Conservation (phyloP, 1,140 invertebrate genomes). For the Magallana gigas region DNA sequence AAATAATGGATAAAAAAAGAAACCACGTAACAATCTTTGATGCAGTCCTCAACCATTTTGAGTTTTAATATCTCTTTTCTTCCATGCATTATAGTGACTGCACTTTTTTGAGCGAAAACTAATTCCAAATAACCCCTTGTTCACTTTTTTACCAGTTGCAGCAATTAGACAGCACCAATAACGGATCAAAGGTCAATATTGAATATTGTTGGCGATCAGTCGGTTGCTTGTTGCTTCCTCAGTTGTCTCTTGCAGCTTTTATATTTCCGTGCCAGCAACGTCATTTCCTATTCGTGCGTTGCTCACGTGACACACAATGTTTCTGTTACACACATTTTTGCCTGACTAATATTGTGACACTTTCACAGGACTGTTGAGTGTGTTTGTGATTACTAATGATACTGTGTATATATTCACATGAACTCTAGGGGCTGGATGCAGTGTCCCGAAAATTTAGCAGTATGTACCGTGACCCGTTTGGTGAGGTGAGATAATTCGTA, state of each 20-base stretch:
- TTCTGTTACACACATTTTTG: neutral
- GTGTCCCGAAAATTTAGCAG: constrained; percentile 58
- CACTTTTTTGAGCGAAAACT: neutral
- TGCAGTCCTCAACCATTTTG: neutral
- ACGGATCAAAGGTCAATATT: constrained; percentile 17
- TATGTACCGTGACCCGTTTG: constrained; percentile 36
- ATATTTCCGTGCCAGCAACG: neutral
- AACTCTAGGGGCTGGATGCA: constrained; percentile 60
- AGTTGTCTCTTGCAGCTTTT: neutral
- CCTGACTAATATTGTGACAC: neutral
- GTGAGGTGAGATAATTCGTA: constrained; percentile 40
- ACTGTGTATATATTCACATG: constrained; percentile 13
- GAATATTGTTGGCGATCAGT: neutral
- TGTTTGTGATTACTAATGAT: constrained; percentile 12
- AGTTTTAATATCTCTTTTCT: neutral
- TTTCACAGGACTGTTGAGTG: constrained; percentile 5
- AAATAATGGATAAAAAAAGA: neutral
- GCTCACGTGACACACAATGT: neutral
- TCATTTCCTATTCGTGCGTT: neutral
- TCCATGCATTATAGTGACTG: neutral
- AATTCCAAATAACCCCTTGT: neutral
- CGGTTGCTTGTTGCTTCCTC: neutral
- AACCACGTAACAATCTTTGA: neutral
- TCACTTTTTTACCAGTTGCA: constrained; percentile 31
- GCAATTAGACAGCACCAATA: constrained; percentile 34